Evolutionary conservation across 2,113 vertebrate species (phyloP), one percentile per base, ranked within the genome.

Genomic region (Sakesphorus luctuosus): DNA sequence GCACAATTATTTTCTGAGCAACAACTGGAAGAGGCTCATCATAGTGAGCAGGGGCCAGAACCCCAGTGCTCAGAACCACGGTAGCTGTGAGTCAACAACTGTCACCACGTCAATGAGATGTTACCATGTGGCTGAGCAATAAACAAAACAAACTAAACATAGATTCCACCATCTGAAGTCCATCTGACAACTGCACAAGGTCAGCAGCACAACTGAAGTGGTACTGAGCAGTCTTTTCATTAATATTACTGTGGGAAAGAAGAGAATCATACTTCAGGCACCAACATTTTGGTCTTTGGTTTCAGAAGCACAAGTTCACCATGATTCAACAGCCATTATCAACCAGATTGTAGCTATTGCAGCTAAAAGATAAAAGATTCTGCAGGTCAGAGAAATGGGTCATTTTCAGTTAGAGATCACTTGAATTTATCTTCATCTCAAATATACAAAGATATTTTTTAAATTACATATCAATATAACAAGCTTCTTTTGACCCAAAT

Each of bases 241-340:
- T 72, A 80, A 31, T 38, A 79, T 92, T 88, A 78, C 93, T 97
- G 95, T 36, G 68, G 63, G 47, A 89, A 89, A 92, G 20, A 52
- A 3, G 94, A 97, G 96, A 98, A 98, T 93, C 62, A 96, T 93
- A 93, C 83, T 97, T 97, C 97, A 98, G 98, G 97, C 97, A 98
- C 89, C 95, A 96, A 93, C 97, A 80, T 58, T 97, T 96, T 97
- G 97, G 97, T 92, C 95, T 98, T 97, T 91, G 95, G 94, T 97
- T 96, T 96, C 90, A 95, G 89, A 85, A 97, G 86, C 80, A 92
- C 76, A 94, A 97, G 94, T 94, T 96, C 93, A 87, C 83, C 68
- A 56, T 79, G 67, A 96, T 47, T 85, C 82, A 94, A 97, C 63
- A 96, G 86, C 83, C 92, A 97, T 91, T 82, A 78, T 52, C 74